These are phyloP conservation scores for Cryptoleucopteryx plumbea DNA, from an alignment of 2,113 vertebrate species.

Conservation along the genomic window DNA sequence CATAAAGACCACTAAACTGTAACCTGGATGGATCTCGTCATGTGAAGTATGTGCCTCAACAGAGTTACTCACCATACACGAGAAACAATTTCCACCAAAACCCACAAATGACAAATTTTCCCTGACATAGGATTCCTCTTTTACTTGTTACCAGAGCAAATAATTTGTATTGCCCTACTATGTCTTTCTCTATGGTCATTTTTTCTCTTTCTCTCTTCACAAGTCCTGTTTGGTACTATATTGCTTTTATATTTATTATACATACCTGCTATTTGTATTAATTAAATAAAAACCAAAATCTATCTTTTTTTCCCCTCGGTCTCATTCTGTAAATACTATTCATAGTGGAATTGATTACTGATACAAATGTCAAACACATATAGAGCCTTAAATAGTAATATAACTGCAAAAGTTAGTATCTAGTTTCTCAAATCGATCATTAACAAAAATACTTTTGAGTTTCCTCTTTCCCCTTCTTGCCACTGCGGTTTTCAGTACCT, in stretches of 20 bases:
- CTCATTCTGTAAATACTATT: not conserved
- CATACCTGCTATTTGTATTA: not conserved
- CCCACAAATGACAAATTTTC: not conserved
- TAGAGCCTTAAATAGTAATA: not conserved
- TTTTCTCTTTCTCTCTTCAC: not conserved
- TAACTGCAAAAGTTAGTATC: not conserved
- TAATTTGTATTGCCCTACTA: not conserved
- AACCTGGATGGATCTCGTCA: not conserved
- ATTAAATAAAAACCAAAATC: not conserved
- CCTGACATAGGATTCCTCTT: not conserved
- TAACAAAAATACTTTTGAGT: not conserved
- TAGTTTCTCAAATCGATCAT: not conserved
- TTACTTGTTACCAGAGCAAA: not conserved
- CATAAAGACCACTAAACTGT: not conserved
- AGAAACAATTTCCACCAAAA: not conserved
- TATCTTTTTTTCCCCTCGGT: not conserved
- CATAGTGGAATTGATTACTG: not conserved
- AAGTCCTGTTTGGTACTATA: not conserved
- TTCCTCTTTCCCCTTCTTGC: not conserved
- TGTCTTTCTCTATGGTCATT: not conserved
- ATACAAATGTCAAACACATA: not conserved
- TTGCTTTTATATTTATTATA: not conserved
- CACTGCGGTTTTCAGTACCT: not conserved
- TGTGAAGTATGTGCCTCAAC: not conserved
- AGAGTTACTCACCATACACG: not conserved